Evolutionary conservation across 2,888 invertebrate genomes (phyloP).

Genomic region (Ormyrus pomaceus): DNA sequence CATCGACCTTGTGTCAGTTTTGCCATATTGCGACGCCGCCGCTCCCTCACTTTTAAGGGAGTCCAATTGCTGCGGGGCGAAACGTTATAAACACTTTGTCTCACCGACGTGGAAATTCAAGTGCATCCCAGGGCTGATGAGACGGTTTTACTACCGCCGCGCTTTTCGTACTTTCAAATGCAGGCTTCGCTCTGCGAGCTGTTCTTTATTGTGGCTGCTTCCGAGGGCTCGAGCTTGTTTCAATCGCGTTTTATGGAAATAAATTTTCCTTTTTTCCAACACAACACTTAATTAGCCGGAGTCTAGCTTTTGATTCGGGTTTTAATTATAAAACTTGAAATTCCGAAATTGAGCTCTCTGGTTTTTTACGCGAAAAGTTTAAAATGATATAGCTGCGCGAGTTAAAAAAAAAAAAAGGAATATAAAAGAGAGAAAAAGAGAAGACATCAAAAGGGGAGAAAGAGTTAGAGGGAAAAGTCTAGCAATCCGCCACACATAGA

Average conservation of each 20-base stretch:
- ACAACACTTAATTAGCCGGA: too few species aligned
- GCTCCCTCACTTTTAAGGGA: slow-evolving; percentile 52
- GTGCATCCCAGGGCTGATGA: neutral
- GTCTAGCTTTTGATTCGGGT: too few species aligned
- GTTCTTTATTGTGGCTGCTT: too few species aligned
- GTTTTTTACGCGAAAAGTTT: too few species aligned
- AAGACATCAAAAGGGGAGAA: neutral
- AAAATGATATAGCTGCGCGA: neutral
- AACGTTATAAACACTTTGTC: slow-evolving; percentile 51
- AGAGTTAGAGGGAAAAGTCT: neutral
- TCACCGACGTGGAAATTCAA: neutral
- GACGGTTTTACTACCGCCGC: neutral
- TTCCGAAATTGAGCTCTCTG: neutral
- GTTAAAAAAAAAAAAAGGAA: slow-evolving; percentile 4
- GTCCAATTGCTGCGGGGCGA: neutral
- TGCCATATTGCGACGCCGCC: slow-evolving; percentile 5
- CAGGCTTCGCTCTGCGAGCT: neutral
- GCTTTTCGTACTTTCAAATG: neutral
- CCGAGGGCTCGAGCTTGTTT: too few species aligned
- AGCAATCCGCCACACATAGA: slow-evolving; percentile 15
- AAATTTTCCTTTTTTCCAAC: too few species aligned
- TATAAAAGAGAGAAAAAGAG: slow-evolving; percentile 10
- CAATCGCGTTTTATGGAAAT: too few species aligned
- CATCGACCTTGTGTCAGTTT: neutral
- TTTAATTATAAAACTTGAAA: neutral